Conservation (phyloP, 1,140 invertebrate genomes). For the Harpegnathos saltator region DNA sequence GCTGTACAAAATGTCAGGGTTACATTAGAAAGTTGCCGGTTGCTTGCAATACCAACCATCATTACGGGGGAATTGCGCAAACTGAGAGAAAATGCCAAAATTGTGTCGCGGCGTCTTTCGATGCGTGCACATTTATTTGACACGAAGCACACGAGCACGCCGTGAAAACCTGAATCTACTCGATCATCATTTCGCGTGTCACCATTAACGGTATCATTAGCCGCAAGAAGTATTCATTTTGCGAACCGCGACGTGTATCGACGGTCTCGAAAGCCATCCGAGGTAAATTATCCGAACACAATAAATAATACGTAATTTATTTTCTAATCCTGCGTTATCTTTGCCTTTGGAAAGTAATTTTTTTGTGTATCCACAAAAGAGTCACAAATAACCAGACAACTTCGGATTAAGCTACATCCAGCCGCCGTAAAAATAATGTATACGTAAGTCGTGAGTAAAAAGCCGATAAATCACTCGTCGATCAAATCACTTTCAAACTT, state of each 20-base stretch:
- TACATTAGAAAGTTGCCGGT: slow-evolving; percentile 5
- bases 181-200: not conserved
- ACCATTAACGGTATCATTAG: not conserved
- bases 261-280: not conserved
- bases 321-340: no score
- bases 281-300: no score
- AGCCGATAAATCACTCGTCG: no score
- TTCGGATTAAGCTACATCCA: no score
- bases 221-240: not conserved
- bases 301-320: no score
- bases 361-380: no score
- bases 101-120: not conserved
- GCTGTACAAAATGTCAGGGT: slow-evolving; percentile 5
- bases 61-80: slow-evolving; percentile 2
- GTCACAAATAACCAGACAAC: no score
- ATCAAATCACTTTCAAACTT: no score
- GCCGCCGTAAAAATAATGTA: no score
- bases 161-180: not conserved
- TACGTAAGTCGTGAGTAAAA: no score
- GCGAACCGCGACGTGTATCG: not conserved
- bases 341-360: no score
- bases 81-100: not conserved
- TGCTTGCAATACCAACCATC: not conserved
- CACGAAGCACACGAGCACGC: no score
- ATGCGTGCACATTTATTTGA: not conserved